Base-by-base conservation (phyloP, 1,140 invertebrate genomes). In the Pseudomyrmex dendroicus region DNA sequence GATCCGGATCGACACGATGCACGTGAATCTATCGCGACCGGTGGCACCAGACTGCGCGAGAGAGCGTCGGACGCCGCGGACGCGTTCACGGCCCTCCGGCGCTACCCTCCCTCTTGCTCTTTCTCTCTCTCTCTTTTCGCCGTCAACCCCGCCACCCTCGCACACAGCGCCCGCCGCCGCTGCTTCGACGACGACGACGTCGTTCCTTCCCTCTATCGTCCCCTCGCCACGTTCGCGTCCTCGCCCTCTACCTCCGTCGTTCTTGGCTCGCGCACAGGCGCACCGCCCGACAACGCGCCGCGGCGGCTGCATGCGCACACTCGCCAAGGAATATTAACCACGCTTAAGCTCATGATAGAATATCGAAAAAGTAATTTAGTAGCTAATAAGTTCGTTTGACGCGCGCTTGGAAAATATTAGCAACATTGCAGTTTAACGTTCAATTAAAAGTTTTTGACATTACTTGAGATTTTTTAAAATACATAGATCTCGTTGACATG, bases 41-140 rank as follows among this genome's bases (percentile, higher is more conserved):
- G 91, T 93, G 91, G 93, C 92, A 89, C 91, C 89, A 92, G 91
- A 94, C 93, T 94, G 93, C 91, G 85, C 84, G 89, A 86, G 63
- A 84, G 68, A 76, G 83, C 77, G 86, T 83, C 72, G 50, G 52
- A 74, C 68, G 46, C 46, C 56, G 52, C 68, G 57, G n/a, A 63
- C 56, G 46, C 66, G 63, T 83, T 82, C 63, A 77, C 84, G 82
- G 54, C 68, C 59, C 84, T 77, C 70, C 64, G 20, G 22, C 73
- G 57, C n/a, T 48, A 17, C 80, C 52, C 35, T 15, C 10, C 17
- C 20, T 63, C 74, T n/a, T 20, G 1, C 35, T 35, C 35, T 1
- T 35, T 35, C 35, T 35, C 35, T 35, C 35, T 35, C 35, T 35
- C 35, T 35, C 35, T 35, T 52, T 54, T 25, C 73, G 17, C 61